Percentiles rank a stretch among this genome's conserved stretches.
Conservation (phyloP, 2,797 vertebrate genomes). For the Eptatretus atami region DNA sequence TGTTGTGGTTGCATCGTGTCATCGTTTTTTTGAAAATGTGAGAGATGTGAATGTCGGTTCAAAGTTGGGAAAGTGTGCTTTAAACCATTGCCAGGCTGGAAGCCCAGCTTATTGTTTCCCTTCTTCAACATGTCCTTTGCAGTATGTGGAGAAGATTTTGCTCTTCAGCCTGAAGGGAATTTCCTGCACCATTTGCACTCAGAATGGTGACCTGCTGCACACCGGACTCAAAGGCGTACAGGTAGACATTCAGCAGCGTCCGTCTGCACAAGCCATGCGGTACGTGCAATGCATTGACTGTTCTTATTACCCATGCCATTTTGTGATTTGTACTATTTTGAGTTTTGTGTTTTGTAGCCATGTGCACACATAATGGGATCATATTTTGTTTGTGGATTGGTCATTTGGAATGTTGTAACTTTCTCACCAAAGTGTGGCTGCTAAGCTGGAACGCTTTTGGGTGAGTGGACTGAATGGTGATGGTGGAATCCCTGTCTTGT, state of each 20-base stretch:
- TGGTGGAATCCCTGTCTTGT: background rate
- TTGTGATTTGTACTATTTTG: no score
- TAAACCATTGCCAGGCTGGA: no score
- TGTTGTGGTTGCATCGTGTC: no score
- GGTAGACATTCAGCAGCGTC: background rate
- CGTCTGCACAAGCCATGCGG: background rate
- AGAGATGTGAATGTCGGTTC: no score
- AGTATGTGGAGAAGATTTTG: background rate
- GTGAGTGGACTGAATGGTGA: slow-evolving; percentile 1
- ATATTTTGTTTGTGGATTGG: no score
- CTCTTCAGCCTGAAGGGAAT: slow-evolving; percentile 1
- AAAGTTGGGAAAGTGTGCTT: no score
- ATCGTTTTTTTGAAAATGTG: no score
- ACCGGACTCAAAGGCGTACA: background rate
- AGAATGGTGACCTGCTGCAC: background rate
- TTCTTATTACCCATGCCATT: no score
- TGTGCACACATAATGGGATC: no score
- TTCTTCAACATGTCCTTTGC: background rate
- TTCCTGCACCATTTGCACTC: background rate
- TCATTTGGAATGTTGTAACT: no score
- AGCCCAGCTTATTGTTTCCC: no score
- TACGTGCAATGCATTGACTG: background rate
- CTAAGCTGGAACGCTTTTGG: slow-evolving; percentile 1
- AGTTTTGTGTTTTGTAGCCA: no score
- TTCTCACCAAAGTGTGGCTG: background rate